phyloP scores from a whole-genome alignment of 2,797 vertebrate genomes.

The Setipinna tenuifilis region DNA sequence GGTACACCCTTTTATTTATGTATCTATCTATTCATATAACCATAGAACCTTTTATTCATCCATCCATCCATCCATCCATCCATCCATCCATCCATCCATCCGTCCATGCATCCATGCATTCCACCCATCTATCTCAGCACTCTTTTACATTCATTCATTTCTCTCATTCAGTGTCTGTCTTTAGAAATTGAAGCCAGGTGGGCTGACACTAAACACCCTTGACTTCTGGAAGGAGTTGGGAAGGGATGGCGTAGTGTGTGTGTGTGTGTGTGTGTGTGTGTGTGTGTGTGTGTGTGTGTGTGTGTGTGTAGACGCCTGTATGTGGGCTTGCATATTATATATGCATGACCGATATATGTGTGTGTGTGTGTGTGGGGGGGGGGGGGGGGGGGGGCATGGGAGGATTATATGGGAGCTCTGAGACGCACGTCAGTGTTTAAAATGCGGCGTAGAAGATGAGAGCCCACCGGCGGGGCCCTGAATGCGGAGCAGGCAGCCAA shows the following conservation, averaged over 20 bases:
- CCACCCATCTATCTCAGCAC: neutral
- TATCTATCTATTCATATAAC: no score
- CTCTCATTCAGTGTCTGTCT: neutral
- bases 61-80: neutral
- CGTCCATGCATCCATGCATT: neutral
- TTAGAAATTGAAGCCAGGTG: neutral
- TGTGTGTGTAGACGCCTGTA: no score
- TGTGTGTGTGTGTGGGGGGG: no score
- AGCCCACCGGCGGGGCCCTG: neutral
- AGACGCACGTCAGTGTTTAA: slow-evolving; percentile 24
- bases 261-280: neutral
- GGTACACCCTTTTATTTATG: no score
- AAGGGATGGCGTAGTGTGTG: neutral
- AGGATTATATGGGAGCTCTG: neutral
- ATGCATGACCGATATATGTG: no score
- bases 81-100: neutral
- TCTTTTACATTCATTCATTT: neutral
- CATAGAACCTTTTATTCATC: no score
- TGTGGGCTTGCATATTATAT: no score
- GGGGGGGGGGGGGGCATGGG: neutral
- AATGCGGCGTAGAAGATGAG: slow-evolving; percentile 29
- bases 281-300: neutral
- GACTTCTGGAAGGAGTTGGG: neutral
- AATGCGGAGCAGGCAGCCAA: slow-evolving; percentile 39
- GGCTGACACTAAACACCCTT: neutral